Evolutionary conservation across 2,797 vertebrate genomes (phyloP), one percentile per base, ranked within the genome.

Genomic region (Gouania willdenowi): DNA sequence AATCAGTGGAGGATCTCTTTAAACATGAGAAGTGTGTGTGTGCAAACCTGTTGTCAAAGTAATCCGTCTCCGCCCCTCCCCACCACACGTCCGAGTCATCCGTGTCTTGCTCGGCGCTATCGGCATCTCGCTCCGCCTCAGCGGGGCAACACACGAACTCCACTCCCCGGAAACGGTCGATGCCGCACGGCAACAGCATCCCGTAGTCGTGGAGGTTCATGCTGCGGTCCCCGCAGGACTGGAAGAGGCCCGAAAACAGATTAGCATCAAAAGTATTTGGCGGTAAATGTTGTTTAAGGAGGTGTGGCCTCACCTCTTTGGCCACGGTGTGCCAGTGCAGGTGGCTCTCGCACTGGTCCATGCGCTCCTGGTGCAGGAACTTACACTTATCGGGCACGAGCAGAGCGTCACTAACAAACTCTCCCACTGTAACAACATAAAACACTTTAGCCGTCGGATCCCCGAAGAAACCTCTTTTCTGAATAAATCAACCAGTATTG

Each of bases 291-390:
- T 14, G 13, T 5, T 3, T 18, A 3, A 20, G 19, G 19, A 14
- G n/a, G 15, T 5, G 8, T 9, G 8, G 1, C 0, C 64, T 43
- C 89, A 95, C 95, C 92, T 97, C 95, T 79, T 98, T 98, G 71
- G 96, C 95, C 4, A 98, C 95, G 0, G 96, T 98, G 78, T 98
- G 96, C 96, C 96, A 98, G 80, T 98, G 94, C 70, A 98, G 91
- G 57, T 98, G 96, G 61, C 93, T 97, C 85, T 98, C 96, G 59
- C 96, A 98, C 54, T 94, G 90, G 74, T 98, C 92, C 96, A 98
- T 98, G 25, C 92, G 90, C 80, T 98, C 96, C 84, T 98, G 96
- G 75, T 98, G 96, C 60, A 98, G 88, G 77, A 98, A 98, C 64
- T 95, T 96, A 83, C 96, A 98, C 80, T 97, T 98, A 77, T 98